Evolutionary conservation across 1,140 invertebrate genomes (phyloP).

Genomic region (Scaptodrosophila lebanonensis): DNA sequence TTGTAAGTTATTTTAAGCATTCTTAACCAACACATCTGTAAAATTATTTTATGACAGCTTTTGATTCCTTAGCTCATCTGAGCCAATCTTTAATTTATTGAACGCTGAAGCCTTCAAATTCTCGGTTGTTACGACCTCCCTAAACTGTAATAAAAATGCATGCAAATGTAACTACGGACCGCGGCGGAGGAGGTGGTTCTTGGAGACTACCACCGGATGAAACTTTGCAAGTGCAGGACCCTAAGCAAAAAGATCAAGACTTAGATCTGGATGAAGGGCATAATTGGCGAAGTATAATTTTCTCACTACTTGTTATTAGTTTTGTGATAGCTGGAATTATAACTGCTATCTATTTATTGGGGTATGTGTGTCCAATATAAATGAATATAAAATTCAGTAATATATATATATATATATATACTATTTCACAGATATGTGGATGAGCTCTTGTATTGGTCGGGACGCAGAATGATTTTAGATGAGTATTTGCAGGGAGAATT

Average conservation of each 20-base stretch:
- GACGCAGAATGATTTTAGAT: constrained; percentile 87
- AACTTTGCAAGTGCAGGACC: constrained; percentile 90
- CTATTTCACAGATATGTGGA: constrained; percentile 84
- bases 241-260: constrained; percentile 86
- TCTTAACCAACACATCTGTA: no score
- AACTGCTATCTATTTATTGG: constrained; percentile 89
- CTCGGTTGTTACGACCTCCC: no score
- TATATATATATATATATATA: background rate
- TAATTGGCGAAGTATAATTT: constrained; percentile 91
- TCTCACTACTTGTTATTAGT: constrained; percentile 89
- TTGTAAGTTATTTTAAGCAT: no score
- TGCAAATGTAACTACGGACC: constrained; percentile 88
- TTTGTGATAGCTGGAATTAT: constrained; percentile 90
- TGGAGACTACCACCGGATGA: constrained; percentile 92
- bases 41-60: no score
- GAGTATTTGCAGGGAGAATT: constrained; percentile 88
- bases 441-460: constrained; percentile 90
- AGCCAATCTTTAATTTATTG: constrained; percentile 1
- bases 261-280: constrained; percentile 84
- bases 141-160: constrained; percentile 80
- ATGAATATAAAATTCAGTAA: background rate
- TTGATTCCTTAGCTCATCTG: no score
- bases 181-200: constrained; percentile 82
- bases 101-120: background rate
- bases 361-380: constrained; percentile 77